A percentile compares a stretch with the other conserved stretches of the same genome.
These are phyloP conservation scores for Hemicentrotus pulcherrimus DNA, from an alignment of 35 echinoderm and acorn worm genomes.

Conservation along the genomic window DNA sequence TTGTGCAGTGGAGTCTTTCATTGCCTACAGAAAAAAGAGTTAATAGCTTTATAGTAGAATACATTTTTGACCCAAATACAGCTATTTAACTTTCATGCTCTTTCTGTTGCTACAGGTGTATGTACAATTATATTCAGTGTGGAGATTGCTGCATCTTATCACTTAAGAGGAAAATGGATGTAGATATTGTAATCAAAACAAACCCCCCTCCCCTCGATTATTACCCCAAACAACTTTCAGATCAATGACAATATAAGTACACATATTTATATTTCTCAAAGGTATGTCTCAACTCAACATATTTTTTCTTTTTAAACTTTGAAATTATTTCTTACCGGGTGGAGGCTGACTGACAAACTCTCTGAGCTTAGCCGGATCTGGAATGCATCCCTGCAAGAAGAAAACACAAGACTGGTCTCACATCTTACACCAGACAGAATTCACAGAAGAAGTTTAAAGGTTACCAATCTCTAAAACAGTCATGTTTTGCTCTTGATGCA, in stretches of 20 bases:
- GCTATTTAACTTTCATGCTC: too few species aligned
- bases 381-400: slow-evolving; percentile 79
- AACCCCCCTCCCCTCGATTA: too few species aligned
- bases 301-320: neutral
- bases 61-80: neutral
- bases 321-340: slow-evolving; percentile 63
- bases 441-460: neutral
- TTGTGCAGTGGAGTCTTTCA: slow-evolving; percentile 93
- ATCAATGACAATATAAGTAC: too few species aligned
- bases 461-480: too few species aligned
- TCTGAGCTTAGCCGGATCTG: slow-evolving; percentile 83
- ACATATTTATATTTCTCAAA: too few species aligned
- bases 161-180: too few species aligned
- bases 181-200: too few species aligned
- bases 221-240: too few species aligned
- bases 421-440: neutral
- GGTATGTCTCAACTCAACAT: too few species aligned
- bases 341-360: slow-evolving; percentile 95
- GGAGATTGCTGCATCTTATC: neutral
- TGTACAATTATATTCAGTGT: neutral
- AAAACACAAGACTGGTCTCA: neutral
- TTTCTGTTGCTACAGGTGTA: too few species aligned
- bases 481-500: too few species aligned
- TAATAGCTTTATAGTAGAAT: neutral
- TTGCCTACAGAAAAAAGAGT: slow-evolving; percentile 59